A percentile compares a stretch with the other conserved stretches of the same genome.
Conservation (phyloP, 2,888 invertebrate species). For the Osmoderma eremita region DNA sequence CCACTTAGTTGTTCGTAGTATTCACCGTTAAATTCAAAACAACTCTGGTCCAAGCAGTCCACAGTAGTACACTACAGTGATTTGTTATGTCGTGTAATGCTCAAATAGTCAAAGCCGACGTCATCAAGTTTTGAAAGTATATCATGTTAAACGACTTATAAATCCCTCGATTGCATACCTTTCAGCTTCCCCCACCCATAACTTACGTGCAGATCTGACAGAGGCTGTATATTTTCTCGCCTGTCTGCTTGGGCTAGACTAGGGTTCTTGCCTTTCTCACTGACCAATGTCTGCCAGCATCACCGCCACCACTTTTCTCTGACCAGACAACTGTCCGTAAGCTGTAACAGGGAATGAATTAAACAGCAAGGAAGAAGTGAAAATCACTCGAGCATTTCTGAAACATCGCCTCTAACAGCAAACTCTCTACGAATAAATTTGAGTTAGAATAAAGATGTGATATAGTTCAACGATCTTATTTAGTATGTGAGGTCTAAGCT, state of each 20-base stretch:
- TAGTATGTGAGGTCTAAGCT: too few species aligned
- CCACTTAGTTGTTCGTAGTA: background rate
- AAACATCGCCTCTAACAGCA: too few species aligned
- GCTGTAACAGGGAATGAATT: slow-evolving; percentile 22
- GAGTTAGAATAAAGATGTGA: too few species aligned
- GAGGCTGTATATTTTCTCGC: slow-evolving; percentile 25
- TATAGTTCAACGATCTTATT: too few species aligned
- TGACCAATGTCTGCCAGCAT: background rate
- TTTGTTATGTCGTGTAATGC: too few species aligned
- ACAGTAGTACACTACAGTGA: too few species aligned
- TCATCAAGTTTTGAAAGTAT: slow-evolving; percentile 21
- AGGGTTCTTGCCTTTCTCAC: slow-evolving; percentile 4
- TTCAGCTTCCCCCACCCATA: slow-evolving; percentile 25
- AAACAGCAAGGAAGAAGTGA: background rate
- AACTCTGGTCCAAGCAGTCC: background rate
- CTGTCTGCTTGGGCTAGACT: slow-evolving; percentile 20
- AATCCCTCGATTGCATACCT: slow-evolving; percentile 22
- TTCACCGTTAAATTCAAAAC: background rate
- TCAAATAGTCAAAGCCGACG: too few species aligned
- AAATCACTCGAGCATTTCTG: background rate
- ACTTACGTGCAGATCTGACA: slow-evolving; percentile 24
- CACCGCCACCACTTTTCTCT: slow-evolving; percentile 10
- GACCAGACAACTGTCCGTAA: slow-evolving; percentile 18
- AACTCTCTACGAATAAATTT: too few species aligned
- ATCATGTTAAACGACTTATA: slow-evolving; percentile 20